phyloP scores from a whole-genome alignment of 2,888 invertebrate genomes.

The Sinopyrophorus schimmeli region DNA sequence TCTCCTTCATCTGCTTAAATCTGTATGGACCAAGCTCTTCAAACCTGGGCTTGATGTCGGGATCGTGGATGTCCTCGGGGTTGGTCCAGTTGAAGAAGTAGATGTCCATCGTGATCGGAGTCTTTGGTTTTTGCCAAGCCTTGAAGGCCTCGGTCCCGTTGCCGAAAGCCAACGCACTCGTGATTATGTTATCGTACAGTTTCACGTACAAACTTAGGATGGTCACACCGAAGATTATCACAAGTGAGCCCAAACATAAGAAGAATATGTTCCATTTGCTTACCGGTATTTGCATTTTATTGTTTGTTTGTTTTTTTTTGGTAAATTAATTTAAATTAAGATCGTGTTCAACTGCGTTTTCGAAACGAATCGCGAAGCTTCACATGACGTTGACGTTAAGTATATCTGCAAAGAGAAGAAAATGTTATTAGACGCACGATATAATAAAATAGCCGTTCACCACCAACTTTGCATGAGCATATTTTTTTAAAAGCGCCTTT shows the following conservation, averaged over 20 bases:
- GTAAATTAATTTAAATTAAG: no score
- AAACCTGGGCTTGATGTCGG: conserved; percentile 61
- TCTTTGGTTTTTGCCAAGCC: conserved; percentile 17
- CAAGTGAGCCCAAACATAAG: conserved; percentile 6
- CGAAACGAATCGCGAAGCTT: no score
- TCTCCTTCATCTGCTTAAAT: conserved; percentile 68
- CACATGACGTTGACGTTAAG: no score
- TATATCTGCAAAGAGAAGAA: no score
- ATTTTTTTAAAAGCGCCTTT: no score
- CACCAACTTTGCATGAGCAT: no score
- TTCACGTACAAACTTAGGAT: not conserved
- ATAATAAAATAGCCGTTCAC: no score
- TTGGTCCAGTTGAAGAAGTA: conserved; percentile 53
- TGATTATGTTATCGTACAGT: conserved; percentile 5
- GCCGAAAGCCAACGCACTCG: conserved; percentile 4
- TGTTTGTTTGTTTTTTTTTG: no score
- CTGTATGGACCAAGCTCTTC: conserved; percentile 66
- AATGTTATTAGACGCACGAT: no score
- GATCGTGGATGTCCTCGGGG: conserved; percentile 59
- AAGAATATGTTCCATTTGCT: conserved; percentile 14
- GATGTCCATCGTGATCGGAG: conserved; percentile 40
- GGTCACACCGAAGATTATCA: conserved; percentile 6
- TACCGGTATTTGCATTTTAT: conserved; percentile 15
- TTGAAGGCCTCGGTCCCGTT: conserved; percentile 6
- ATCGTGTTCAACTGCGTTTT: no score